Base-by-base conservation (phyloP, 1,140 invertebrate genomes). In the Magallana gigas region DNA sequence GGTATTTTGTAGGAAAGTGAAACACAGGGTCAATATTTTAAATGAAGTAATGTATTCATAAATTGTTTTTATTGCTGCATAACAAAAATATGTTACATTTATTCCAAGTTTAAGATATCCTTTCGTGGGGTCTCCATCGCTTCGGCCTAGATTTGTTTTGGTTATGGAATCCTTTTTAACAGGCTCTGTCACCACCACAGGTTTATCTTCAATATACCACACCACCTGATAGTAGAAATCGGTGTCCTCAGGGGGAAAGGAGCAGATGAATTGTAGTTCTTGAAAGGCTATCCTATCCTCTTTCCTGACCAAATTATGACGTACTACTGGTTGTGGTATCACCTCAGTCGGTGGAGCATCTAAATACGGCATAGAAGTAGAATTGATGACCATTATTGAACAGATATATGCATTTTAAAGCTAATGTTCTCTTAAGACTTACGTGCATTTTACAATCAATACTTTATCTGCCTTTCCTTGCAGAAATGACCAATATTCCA, bases 151-250 rank as follows among this genome's bases (percentile, higher is more conserved):
- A 11, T 82, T n/a, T 57, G 81, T 82, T 23, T 71, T 71, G 18
- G 4, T 18, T 11, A 71, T 8, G 18, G n/a, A 18, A 23, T 71
- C 9, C 1, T 71, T 71, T 29, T 36, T 71, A 1, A 29, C 18
- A 2, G 68, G 68, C 23, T 76, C 68, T 29, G 68, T 76, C 36
- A 76, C 36, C 36, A 58, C 48, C 6, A 29, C 14, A 11, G 18
- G 81, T 3, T 8, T 57, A 48, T 57, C 81, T 11, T 83, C 81
- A 8, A 83, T 57, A 9, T 57, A 83, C 81, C 81, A 83, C 8
- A 57, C 16, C 18, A 83, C 57, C 18, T 83, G 81, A 56, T 83
- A 83, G 57, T 18, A 83, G 57, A n/a, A 57, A n/a, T 83, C 16
- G 4, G 18, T 56, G 1, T 57, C 57, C 36, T 8, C n/a, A 0